Evolutionary conservation across 2,888 invertebrate species (phyloP).

Genomic region (Synanthedon formicaeformis): DNA sequence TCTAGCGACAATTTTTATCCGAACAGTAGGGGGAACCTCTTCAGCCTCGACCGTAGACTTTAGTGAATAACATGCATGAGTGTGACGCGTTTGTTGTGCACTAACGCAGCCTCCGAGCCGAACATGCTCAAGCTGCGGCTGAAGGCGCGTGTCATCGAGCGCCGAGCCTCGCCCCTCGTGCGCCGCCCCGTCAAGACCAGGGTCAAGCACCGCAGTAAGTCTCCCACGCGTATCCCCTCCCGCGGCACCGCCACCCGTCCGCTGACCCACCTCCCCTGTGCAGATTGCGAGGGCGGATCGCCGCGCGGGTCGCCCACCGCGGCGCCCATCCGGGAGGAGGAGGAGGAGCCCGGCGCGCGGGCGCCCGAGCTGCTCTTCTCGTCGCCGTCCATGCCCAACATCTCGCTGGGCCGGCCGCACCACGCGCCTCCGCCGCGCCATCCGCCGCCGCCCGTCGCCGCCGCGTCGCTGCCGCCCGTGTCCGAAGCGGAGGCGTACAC

Average conservation of each 20-base stretch:
- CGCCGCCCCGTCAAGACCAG: conserved; percentile 81
- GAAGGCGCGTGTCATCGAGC: conserved; percentile 95
- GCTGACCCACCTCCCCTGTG: conserved; percentile 22
- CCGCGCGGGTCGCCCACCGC: conserved; percentile 74
- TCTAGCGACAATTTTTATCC: no score
- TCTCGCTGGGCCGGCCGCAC: conserved; percentile 89
- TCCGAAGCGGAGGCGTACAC: conserved; percentile 85
- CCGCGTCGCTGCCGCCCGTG: conserved; percentile 55
- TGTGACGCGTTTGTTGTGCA: conserved; percentile 17
- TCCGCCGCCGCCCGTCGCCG: conserved; percentile 70
- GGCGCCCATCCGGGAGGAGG: conserved; percentile 78
- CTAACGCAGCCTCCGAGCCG: conserved; percentile 90
- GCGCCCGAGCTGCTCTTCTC: conserved; percentile 86
- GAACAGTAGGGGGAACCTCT: no score
- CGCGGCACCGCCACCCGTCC: conserved; percentile 23
- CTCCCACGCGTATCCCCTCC: conserved; percentile 30
- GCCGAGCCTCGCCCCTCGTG: conserved; percentile 92
- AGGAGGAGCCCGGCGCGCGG: conserved; percentile 80
- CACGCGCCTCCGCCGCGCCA: conserved; percentile 73
- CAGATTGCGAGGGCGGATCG: conserved; percentile 56
- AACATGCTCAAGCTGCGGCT: conserved; percentile 94
- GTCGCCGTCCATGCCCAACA: conserved; percentile 97
- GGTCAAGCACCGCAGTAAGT: conserved; percentile 75
- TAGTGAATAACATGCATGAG: conserved; percentile 2
- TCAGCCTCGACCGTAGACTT: no score